Conservation (phyloP, 2,113 vertebrate species). For the Antechinus flavipes region DNA sequence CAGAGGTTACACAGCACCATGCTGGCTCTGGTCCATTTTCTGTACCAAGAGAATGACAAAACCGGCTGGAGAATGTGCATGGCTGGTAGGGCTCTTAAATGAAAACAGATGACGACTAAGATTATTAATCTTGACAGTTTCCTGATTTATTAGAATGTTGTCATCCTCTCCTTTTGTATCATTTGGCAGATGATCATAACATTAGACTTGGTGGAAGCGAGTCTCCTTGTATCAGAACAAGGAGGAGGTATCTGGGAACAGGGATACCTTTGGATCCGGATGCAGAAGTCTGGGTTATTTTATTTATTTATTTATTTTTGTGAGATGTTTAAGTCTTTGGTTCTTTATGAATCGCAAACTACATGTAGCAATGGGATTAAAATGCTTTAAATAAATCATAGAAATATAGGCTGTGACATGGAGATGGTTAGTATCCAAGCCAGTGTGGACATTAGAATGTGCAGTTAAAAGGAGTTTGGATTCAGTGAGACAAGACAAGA, state of each 20-base stretch:
- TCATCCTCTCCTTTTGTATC: slow-evolving; percentile 79
- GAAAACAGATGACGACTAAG: slow-evolving; percentile 71
- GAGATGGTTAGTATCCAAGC: slow-evolving; percentile 49
- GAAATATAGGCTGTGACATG: slow-evolving; percentile 7
- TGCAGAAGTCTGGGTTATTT: neutral
- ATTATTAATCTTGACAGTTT: slow-evolving; percentile 83
- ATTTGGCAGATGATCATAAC: slow-evolving; percentile 84
- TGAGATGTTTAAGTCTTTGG: slow-evolving; percentile 55
- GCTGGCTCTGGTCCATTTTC: slow-evolving; percentile 51
- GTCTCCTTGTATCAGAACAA: slow-evolving; percentile 28
- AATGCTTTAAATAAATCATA: slow-evolving; percentile 48
- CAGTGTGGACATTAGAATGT: slow-evolving; percentile 46
- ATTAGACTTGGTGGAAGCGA: slow-evolving; percentile 67
- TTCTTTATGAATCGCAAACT: slow-evolving; percentile 54
- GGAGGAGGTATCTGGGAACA: slow-evolving; percentile 71
- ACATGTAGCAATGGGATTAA: neutral
- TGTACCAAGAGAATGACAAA: slow-evolving; percentile 64
- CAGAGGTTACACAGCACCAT: slow-evolving; percentile 39
- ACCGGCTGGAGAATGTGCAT: slow-evolving; percentile 66
- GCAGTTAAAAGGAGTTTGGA: neutral
- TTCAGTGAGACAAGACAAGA: neutral
- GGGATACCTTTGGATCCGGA: slow-evolving; percentile 58
- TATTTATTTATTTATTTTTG: no score
- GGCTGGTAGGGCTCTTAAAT: slow-evolving; percentile 61
- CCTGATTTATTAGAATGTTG: slow-evolving; percentile 85